Base-by-base conservation (phyloP, 2,113 vertebrate species). In the Siniperca chuatsi region DNA sequence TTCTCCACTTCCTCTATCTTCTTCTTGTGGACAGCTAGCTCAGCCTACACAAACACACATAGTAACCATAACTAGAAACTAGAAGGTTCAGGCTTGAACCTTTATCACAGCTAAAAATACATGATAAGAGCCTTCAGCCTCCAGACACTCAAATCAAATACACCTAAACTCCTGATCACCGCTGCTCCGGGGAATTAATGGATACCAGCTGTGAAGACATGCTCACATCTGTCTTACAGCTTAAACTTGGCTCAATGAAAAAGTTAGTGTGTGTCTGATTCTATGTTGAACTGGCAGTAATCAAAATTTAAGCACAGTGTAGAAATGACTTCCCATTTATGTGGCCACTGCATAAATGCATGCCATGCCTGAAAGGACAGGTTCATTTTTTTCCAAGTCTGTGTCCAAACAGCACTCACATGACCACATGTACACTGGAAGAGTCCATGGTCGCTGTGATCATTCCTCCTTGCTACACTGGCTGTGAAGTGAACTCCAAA, bases 11-110 rank as follows among this genome's bases (percentile, higher is more conserved):
- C 98, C 81, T 99, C 98, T 16, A 97, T 89, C 89, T 99, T 99
- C 96, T 98, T 99, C 92, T 97, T 98, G 92, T 99, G 98, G 66
- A 99, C 97, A 52, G 97, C 98, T 81, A 99, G 96, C 61, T 99
- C 97, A 33, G 82, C 91, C 96, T 97, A 57, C 25, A 79, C 8
- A 84, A 48, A 84, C 0, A 88, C 48, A 84, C 11, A 66, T 0
- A 2, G 7, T 33, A 52, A 16, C 8, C 13, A 76, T 55, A 4
- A 52, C 3, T 5, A 52, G 5, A 48, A 6, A 29, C 3, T 1
- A 9, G 6, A 48, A 13, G 1, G 0, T 58, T 54, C 3, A 35
- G 3, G 9, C 3, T 23, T 15, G 9, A 62, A 71, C 44, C 1
- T 61, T 21, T 5, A n/a, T 16, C 4, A 13, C n/a, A 40, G 11